Evolutionary conservation across 1,140 invertebrate genomes (phyloP).

Genomic region (Sarcophaga peregrina): DNA sequence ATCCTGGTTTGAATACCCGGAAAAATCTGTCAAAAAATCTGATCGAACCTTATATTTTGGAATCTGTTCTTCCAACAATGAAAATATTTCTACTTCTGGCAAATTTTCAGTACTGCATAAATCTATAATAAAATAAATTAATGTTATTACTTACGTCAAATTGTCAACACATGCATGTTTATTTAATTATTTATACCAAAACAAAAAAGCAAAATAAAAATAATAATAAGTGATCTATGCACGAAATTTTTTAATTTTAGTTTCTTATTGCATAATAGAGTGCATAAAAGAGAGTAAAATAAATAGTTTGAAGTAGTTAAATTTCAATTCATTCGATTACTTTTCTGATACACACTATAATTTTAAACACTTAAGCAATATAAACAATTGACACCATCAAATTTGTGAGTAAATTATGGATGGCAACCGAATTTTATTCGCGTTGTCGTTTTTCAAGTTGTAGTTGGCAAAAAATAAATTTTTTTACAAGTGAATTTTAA

Average conservation of each 20-base stretch:
- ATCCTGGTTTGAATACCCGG: constrained; percentile 94
- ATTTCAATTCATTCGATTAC: too few species aligned
- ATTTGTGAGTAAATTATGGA: too few species aligned
- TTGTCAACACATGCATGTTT: background rate
- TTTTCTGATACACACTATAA: too few species aligned
- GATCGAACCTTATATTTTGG: constrained; percentile 93
- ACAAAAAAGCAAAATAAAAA: background rate
- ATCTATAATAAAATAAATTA: constrained; percentile 70
- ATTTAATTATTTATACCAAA: background rate
- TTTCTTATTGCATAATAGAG: too few species aligned
- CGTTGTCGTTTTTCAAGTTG: too few species aligned
- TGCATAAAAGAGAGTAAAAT: too few species aligned
- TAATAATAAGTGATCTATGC: background rate
- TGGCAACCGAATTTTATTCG: too few species aligned
- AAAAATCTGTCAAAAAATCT: constrained; percentile 93
- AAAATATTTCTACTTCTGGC: constrained; percentile 94
- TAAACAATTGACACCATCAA: too few species aligned
- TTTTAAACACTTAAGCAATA: too few species aligned
- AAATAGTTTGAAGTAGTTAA: too few species aligned
- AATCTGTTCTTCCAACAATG: constrained; percentile 93
- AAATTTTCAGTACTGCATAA: constrained; percentile 87
- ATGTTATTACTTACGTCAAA: background rate
- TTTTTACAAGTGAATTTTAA: too few species aligned
- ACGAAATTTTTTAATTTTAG: constrained; percentile 33
- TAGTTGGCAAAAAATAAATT: too few species aligned